A percentile compares a stretch with the other conserved stretches of the same genome.
phyloP scores from a whole-genome alignment of 2,113 vertebrate species.

The Otus sunia region DNA sequence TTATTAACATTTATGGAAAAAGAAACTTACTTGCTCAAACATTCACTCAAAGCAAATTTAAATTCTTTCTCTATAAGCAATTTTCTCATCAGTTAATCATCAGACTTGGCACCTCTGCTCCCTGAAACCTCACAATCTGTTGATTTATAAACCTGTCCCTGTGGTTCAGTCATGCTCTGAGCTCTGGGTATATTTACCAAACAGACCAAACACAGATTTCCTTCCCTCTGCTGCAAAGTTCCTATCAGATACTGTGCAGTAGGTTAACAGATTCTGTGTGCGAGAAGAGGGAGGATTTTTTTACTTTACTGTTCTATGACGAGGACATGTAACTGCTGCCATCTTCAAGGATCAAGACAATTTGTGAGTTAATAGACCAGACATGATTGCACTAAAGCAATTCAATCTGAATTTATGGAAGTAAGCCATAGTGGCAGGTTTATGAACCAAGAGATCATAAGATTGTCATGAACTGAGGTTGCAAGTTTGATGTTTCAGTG shows the following conservation, averaged over 20 bases:
- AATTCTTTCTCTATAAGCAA: not conserved
- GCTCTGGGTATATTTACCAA: not conserved
- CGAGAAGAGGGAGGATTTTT: not conserved
- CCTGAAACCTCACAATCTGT: not conserved
- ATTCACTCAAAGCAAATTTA: not conserved
- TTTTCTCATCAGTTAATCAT: slow-evolving; percentile 1
- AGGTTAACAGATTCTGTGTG: not conserved
- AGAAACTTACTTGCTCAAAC: not conserved
- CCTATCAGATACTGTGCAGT: not conserved
- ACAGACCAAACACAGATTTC: not conserved
- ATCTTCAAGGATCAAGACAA: slow-evolving; percentile 41
- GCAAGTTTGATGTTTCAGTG: not conserved
- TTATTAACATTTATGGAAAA: not conserved
- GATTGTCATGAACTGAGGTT: slow-evolving; percentile 19
- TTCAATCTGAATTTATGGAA: slow-evolving; percentile 44
- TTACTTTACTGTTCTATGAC: not conserved
- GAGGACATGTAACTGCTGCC: not conserved
- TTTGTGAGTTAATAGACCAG: slow-evolving; percentile 59
- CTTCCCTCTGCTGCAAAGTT: not conserved
- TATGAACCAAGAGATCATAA: slow-evolving; percentile 55
- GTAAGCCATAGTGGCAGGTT: slow-evolving; percentile 37
- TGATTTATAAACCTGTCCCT: not conserved
- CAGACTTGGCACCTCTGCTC: not conserved
- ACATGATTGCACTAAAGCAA: slow-evolving; percentile 39
- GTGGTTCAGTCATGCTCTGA: not conserved